A percentile compares a stretch with the other conserved stretches of the same genome.
These are phyloP conservation scores for Peromyscus eremicus DNA, from an alignment of 2,797 vertebrate genomes.

Conservation along the genomic window DNA sequence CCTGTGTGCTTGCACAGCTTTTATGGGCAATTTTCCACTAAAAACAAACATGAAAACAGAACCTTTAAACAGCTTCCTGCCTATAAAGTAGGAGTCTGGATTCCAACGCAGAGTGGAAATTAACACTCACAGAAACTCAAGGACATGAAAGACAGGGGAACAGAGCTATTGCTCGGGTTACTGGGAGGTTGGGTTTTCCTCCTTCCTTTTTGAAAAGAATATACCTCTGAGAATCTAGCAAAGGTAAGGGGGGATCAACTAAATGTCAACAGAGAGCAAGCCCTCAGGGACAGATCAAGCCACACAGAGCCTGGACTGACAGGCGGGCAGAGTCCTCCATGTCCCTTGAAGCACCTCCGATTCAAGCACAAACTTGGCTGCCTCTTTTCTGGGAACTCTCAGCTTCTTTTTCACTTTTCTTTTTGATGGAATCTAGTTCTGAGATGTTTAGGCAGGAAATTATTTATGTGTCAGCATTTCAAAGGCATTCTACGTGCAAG, in stretches of 20 bases:
- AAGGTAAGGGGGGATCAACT: neutral
- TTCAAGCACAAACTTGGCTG: neutral
- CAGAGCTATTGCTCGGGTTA: neutral
- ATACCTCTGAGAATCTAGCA: slow-evolving; percentile 27
- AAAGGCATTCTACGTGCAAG: slow-evolving; percentile 63
- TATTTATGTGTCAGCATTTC: slow-evolving; percentile 78
- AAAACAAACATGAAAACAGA: neutral
- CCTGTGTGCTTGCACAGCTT: neutral
- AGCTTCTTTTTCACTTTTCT: slow-evolving; percentile 30
- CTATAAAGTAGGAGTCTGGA: slow-evolving; percentile 63
- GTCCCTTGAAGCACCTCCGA: neutral
- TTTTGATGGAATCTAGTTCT: slow-evolving; percentile 61
- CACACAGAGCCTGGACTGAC: neutral
- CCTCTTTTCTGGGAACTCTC: slow-evolving; percentile 10
- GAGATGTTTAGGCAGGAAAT: slow-evolving; percentile 76
- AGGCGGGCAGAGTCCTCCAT: neutral
- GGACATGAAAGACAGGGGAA: slow-evolving; percentile 22
- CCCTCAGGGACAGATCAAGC: neutral
- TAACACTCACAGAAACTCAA: slow-evolving; percentile 47
- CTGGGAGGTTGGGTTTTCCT: neutral
- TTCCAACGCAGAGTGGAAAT: slow-evolving; percentile 66
- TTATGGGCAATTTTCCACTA: slow-evolving; percentile 30
- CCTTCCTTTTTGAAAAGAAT: neutral
- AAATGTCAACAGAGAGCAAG: neutral
- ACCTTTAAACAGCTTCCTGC: neutral